Evolutionary conservation across 2,113 vertebrate genomes (phyloP).

Genomic region (Neogale vison): DNA sequence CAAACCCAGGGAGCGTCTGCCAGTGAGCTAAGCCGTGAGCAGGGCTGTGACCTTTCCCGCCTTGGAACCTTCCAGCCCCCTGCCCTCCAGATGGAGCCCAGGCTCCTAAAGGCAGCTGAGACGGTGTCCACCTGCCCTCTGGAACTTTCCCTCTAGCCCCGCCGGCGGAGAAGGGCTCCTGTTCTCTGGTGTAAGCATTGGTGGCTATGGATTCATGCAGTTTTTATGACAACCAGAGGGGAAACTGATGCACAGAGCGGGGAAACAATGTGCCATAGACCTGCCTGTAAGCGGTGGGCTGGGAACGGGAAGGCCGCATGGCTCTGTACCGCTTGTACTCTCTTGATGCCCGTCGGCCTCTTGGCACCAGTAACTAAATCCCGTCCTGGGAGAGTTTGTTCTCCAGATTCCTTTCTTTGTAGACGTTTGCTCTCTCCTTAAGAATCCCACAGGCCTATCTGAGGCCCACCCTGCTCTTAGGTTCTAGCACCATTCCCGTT

Average conservation of each 20-base stretch:
- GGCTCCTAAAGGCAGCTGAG: neutral
- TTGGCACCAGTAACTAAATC: neutral
- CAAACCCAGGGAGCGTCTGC: fast-evolving
- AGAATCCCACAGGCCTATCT: neutral
- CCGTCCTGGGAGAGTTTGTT: neutral
- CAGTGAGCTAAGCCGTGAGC: neutral
- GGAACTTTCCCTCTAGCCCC: neutral
- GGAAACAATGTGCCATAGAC: fast-evolving
- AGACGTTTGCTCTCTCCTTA: neutral
- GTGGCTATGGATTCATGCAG: fast-evolving
- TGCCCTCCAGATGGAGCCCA: neutral
- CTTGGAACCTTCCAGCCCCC: neutral
- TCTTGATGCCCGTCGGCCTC: fast-evolving
- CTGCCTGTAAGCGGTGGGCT: neutral
- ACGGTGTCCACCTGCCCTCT: fast-evolving
- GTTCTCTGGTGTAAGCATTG: neutral
- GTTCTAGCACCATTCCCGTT: neutral
- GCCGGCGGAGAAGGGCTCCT: too few relatives aligned
- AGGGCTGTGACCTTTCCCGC: neutral
- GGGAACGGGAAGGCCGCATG: neutral
- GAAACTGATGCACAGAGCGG: neutral
- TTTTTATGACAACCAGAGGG: fast-evolving
- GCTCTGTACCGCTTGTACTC: too few relatives aligned
- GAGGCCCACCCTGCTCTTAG: fast-evolving
- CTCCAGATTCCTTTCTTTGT: neutral